Evolutionary conservation across 64 coral and sea anemone species (phyloP).

Genomic region (Porites australiensis): DNA sequence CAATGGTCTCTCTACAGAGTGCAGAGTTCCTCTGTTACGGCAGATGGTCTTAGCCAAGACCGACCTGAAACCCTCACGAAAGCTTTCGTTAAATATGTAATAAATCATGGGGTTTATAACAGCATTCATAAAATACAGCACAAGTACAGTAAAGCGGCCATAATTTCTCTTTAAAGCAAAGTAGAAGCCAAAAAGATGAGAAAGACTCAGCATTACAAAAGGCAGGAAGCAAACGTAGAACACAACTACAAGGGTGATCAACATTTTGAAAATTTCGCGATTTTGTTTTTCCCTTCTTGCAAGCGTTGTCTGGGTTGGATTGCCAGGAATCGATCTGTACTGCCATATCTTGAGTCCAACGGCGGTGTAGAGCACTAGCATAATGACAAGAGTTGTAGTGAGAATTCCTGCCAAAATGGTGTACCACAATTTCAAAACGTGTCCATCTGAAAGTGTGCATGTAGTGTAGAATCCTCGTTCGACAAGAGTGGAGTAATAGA

Average conservation of each 20-base stretch:
- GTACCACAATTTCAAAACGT: not conserved
- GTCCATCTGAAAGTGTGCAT: not conserved
- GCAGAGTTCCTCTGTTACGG: not conserved
- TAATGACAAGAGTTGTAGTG: not conserved
- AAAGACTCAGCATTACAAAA: not conserved
- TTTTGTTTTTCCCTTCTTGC: constrained; percentile 2
- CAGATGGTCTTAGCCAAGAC: not conserved
- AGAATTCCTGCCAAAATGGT: constrained; percentile 21
- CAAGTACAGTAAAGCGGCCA: not conserved
- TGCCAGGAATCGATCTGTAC: not conserved
- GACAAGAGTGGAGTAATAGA: not conserved
- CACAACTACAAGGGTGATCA: constrained; percentile 6
- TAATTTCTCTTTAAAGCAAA: not conserved
- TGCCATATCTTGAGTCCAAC: constrained; percentile 30
- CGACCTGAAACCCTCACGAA: not conserved
- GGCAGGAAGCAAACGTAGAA: constrained; percentile 23
- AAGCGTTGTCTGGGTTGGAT: not conserved
- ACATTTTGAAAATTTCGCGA: constrained; percentile 18
- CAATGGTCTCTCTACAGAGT: not conserved
- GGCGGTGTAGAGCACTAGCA: constrained; percentile 27
- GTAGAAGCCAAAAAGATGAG: constrained; percentile 5
- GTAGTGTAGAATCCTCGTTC: not conserved
- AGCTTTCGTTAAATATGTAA: not conserved
- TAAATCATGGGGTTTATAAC: constrained; percentile 31
- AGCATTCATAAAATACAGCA: not conserved